Percentiles rank a stretch among this genome's conserved stretches.
These are phyloP conservation scores for Philhelius pedissequus DNA, from an alignment of 2,888 invertebrate species.

Conservation along the genomic window DNA sequence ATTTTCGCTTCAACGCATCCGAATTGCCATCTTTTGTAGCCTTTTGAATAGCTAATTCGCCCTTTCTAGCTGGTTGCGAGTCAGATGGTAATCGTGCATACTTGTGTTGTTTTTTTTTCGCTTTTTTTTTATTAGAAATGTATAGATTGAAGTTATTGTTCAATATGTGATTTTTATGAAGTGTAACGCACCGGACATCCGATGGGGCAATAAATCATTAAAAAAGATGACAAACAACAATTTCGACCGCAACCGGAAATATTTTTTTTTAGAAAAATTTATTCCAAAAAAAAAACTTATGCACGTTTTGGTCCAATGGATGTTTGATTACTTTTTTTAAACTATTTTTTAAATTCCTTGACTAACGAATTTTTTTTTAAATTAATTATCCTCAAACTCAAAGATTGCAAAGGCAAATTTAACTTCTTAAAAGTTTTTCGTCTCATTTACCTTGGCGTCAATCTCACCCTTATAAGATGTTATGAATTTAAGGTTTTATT, in stretches of 20 bases:
- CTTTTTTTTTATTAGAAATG: conserved; percentile 26
- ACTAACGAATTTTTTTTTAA: not conserved
- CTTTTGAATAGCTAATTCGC: conserved; percentile 61
- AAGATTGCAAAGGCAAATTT: conserved; percentile 24
- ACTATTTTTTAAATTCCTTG: not conserved
- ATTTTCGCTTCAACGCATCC: conserved; percentile 56
- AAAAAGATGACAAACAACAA: conserved; percentile 60
- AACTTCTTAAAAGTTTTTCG: conserved; percentile 43
- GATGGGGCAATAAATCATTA: conserved; percentile 67
- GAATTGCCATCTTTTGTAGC: conserved; percentile 58
- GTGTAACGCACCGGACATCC: conserved; percentile 72
- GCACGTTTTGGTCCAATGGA: not conserved
- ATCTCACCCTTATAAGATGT: not conserved
- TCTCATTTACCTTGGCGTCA: conserved; percentile 20
- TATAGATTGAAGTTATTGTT: conserved; percentile 21
- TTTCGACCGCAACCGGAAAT: conserved; percentile 28
- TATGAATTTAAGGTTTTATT: not conserved
- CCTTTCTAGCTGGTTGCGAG: conserved; percentile 22
- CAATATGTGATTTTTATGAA: conserved; percentile 66
- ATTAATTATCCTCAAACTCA: conserved; percentile 37
- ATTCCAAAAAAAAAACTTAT: not conserved
- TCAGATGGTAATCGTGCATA: not conserved
- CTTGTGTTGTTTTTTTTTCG: no score
- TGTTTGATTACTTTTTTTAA: not conserved
- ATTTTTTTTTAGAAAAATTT: not conserved